A percentile compares a stretch with the other conserved stretches of the same genome.
Evolutionary conservation across 2,888 invertebrate genomes (phyloP).

Genomic region (Drosophila neotestacea): DNA sequence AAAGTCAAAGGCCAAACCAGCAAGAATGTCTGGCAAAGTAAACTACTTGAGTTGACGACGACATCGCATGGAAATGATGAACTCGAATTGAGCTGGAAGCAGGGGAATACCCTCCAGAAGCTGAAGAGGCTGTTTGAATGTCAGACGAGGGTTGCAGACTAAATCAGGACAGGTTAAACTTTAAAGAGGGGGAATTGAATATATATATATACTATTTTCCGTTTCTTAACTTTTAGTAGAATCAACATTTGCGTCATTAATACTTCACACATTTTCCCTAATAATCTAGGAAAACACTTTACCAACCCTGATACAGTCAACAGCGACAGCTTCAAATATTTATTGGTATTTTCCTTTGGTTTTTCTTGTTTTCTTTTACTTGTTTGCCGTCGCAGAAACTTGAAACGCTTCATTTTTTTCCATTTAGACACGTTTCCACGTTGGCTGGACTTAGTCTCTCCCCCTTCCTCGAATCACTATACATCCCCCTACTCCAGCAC

Average conservation of each 20-base stretch:
- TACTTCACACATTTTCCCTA: neutral
- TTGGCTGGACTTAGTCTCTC: neutral
- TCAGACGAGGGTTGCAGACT: slow-evolving; percentile 38
- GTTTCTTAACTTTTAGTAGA: neutral
- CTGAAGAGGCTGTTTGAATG: slow-evolving; percentile 8
- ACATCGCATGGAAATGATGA: slow-evolving; percentile 39
- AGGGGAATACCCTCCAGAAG: slow-evolving; percentile 3
- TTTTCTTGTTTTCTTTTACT: slow-evolving; percentile 21
- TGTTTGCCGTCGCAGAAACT: slow-evolving; percentile 45
- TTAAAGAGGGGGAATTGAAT: neutral
- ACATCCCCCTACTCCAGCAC: neutral
- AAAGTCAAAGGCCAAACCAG: slow-evolving; percentile 54
- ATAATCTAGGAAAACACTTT: neutral
- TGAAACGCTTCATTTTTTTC: slow-evolving; percentile 57
- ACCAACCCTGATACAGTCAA: slow-evolving; percentile 34
- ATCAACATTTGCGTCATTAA: neutral
- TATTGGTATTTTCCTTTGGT: slow-evolving; percentile 42
- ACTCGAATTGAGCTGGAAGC: slow-evolving; percentile 7
- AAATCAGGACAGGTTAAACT: neutral
- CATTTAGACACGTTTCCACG: slow-evolving; percentile 62
- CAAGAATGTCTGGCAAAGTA: slow-evolving; percentile 58
- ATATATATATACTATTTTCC: neutral
- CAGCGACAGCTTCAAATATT: slow-evolving; percentile 40
- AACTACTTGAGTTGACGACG: slow-evolving; percentile 58
- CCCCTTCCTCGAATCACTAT: slow-evolving; percentile 18